Evolutionary conservation across 2,888 invertebrate species (phyloP).

Genomic region (Acanthosepion pharaonis): DNA sequence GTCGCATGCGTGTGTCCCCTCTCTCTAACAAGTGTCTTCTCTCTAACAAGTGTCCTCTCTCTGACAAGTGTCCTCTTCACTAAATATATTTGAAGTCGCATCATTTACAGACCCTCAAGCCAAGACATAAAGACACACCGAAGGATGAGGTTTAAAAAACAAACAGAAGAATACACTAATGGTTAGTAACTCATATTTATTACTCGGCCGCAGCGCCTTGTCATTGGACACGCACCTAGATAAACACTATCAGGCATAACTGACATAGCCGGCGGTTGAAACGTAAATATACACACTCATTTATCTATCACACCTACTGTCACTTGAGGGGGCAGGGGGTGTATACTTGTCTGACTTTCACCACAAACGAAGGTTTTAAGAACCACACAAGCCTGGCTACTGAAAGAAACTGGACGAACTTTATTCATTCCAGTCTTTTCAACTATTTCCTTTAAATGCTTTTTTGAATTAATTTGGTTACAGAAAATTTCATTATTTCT

Average conservation of each 20-base stretch:
- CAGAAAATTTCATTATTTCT: too few species aligned
- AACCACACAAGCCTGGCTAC: too few species aligned
- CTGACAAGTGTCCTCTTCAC: too few species aligned
- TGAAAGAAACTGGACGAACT: too few species aligned
- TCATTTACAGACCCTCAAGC: neutral
- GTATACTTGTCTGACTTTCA: neutral
- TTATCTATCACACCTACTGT: neutral
- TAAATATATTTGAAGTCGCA: neutral
- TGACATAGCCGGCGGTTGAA: neutral
- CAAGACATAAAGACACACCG: neutral
- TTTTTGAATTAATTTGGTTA: too few species aligned
- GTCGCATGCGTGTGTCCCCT: too few species aligned
- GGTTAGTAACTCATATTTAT: neutral
- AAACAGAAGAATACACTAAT: neutral
- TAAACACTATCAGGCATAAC: conserved; percentile 1
- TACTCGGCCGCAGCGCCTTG: neutral
- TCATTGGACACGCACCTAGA: neutral
- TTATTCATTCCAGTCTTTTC: too few species aligned
- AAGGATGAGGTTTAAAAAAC: too few species aligned
- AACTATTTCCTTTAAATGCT: too few species aligned
- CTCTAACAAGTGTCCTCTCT: too few species aligned
- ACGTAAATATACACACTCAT: neutral
- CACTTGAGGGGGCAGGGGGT: neutral
- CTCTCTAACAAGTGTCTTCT: too few species aligned
- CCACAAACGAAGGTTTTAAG: neutral